Evolutionary conservation across 2,888 invertebrate genomes (phyloP), one percentile per base, ranked within the genome.

Genomic region (Pseudoips prasinana): DNA sequence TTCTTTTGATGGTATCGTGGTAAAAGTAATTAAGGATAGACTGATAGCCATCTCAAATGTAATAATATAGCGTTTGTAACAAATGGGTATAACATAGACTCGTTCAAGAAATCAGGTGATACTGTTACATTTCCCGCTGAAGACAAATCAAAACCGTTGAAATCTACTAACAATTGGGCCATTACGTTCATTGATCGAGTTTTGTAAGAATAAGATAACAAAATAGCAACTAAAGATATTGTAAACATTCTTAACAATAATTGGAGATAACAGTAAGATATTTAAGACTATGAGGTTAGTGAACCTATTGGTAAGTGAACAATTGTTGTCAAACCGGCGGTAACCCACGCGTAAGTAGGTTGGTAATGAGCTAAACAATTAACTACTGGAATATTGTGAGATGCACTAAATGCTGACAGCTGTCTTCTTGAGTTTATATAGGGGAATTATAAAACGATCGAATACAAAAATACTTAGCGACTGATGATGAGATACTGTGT

Each of bases 291-390:
- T 9, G 43, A 52, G 73, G 69, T 66, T 58, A 68, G 46, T 62
- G 68, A 73, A 64, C 73, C 58, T 42, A 34, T 52, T 33, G 33
- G 33, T 29, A 44, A 51, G 51, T 36, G 44, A 52, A 51, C 58
- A 59, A 54, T 53, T 64, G 64, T 66, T 59, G 60, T 64, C 44
- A 57, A 51, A 62, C 46, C 44, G 35, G 33, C 39, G 38, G 41
- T 40, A 47, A 54, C 47, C 46, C 39, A 50, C 45, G 30, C 33
- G 48, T 48, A 57, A 57, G 52, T 57, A 44, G 54, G 52, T 52
- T 44, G 50, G 50, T 64, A 61, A 67, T 59, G 63, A 58, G 58
- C 36, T 57, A 52, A 45, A 56, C 63, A 56, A 58, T 62, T 64
- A 67, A 35, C 44, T 39, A 50, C 46, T 39, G 34, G 43, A 39